Base-by-base conservation (phyloP, 2,113 vertebrate species). In the Brienomyrus brachyistius region DNA sequence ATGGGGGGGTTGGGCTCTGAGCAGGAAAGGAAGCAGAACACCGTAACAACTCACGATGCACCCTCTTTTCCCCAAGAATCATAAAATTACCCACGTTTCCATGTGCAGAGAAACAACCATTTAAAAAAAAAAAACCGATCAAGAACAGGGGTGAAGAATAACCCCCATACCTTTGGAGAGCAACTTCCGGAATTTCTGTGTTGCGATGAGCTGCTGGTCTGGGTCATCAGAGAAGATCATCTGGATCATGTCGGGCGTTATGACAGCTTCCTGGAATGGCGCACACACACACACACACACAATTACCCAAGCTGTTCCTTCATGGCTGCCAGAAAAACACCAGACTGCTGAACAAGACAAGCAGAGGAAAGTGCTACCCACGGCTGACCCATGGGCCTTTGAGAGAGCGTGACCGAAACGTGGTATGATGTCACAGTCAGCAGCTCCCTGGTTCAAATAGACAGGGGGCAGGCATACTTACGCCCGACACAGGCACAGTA, bases 1-100 rank as follows among this genome's bases (percentile, higher is more conserved):
- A 98, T 98, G 90, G 98, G 98, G 1, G 98, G 97, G 94, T 98
- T 98, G 82, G 98, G 97, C 90, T 98, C 98, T 98, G 94, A 17
- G 45, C 27, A 90, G 19, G 86, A 66, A 5, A 83, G 54, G 54
- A 31, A 4, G 40, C n/a, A 48, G 43, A 19, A n/a, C 27, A 23
- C 17, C 6, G 35, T 4, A 48, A 31, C 19, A 80, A 13, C 8
- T 7, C 50, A 52, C 5, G 43, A 1, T 31, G 31, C n/a, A 6
- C 83, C 83, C 10, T 23, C 10, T 70, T 27, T 27, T 27, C 21
- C 70, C 17, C 54, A 77, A 40, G 31, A 77, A 35, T 5, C 5
- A 0, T 40, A 77, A 77, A 40, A 80, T 43, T 0, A 43, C 74
- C 83, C 48, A 27, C 13, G 5, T 51, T 83, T 47, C 82, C 48